These are phyloP conservation scores for Ormyrus pomaceus DNA, from an alignment of 2,888 invertebrate species.

Conservation along the genomic window DNA sequence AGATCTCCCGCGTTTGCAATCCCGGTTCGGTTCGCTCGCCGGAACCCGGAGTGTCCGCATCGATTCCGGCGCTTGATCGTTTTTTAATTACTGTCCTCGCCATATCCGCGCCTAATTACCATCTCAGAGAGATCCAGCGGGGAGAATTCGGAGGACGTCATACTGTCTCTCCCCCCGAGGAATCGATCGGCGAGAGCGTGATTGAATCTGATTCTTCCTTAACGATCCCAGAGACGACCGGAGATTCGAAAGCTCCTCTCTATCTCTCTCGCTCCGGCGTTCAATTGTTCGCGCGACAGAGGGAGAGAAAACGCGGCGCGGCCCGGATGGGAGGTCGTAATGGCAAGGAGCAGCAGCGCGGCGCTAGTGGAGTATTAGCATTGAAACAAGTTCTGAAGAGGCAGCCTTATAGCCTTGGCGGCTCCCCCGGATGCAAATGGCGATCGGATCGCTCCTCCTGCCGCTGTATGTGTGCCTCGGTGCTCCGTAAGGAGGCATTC, in stretches of 20 bases:
- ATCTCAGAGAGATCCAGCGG: not conserved
- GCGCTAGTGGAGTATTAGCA: slow-evolving; percentile 40
- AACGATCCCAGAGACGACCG: slow-evolving; percentile 17
- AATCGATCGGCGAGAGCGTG: slow-evolving; percentile 28
- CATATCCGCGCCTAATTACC: slow-evolving; percentile 43
- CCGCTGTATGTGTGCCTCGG: too few relatives aligned
- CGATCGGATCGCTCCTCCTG: not conserved
- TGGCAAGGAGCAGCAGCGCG: not conserved
- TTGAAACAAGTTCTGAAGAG: slow-evolving; percentile 51
- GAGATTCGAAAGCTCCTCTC: slow-evolving; percentile 32
- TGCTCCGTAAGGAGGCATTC: not conserved
- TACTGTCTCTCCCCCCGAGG: too few relatives aligned
- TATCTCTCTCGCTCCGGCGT: not conserved
- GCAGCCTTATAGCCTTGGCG: not conserved
- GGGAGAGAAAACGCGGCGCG: not conserved
- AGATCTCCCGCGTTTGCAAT: not conserved
- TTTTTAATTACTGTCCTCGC: slow-evolving; percentile 42
- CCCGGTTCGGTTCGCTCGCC: not conserved
- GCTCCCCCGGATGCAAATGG: slow-evolving; percentile 40
- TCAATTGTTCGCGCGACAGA: not conserved
- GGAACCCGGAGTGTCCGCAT: too few relatives aligned
- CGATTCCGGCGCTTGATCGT: slow-evolving; percentile 19
- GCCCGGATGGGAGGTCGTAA: not conserved
- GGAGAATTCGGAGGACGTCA: too few relatives aligned
- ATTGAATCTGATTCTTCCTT: slow-evolving; percentile 50